Conservation (phyloP, 92 coral and sea anemone genomes). For the Ricordea florida region DNA sequence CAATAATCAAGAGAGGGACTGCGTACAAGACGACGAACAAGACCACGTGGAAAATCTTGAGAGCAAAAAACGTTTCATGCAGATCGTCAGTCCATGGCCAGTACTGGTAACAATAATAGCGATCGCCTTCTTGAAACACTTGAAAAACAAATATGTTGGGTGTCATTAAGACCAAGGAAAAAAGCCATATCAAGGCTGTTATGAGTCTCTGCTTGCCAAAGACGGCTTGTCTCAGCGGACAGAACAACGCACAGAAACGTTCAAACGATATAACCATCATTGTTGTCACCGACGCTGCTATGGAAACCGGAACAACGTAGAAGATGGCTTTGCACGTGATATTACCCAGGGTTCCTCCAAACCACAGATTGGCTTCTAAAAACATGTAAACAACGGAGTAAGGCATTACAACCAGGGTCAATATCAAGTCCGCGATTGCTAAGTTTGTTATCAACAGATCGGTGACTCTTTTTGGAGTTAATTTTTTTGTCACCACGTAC, state of each 20-base stretch:
- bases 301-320: conserved; percentile 17
- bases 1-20: conserved; percentile 10
- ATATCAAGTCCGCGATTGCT: conserved; percentile 50
- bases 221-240: conserved; percentile 23
- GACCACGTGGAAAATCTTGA: conserved; percentile 24
- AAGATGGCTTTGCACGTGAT: conserved; percentile 15
- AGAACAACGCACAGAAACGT: conserved; percentile 38
- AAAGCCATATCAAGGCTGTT: conserved; percentile 27
- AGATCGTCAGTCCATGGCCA: conserved; percentile 19
- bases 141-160: conserved; percentile 12
- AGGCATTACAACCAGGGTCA: conserved; percentile 33
- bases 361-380: conserved; percentile 15
- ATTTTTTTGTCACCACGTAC: conserved; percentile 6
- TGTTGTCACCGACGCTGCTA: conserved; percentile 42
- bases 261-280: conserved; percentile 45
- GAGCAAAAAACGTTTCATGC: not conserved
- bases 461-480: conserved; percentile 7
- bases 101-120: not conserved
- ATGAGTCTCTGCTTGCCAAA: conserved; percentile 22
- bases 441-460: conserved; percentile 45
- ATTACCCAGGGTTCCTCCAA: conserved; percentile 27
- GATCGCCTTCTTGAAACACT: not conserved
- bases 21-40: conserved; percentile 19
- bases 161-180: not conserved
- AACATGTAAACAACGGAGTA: conserved; percentile 4